Base-by-base conservation (phyloP, 53 echinoderm and acorn worm genomes). In the Patiria pectinifera region DNA sequence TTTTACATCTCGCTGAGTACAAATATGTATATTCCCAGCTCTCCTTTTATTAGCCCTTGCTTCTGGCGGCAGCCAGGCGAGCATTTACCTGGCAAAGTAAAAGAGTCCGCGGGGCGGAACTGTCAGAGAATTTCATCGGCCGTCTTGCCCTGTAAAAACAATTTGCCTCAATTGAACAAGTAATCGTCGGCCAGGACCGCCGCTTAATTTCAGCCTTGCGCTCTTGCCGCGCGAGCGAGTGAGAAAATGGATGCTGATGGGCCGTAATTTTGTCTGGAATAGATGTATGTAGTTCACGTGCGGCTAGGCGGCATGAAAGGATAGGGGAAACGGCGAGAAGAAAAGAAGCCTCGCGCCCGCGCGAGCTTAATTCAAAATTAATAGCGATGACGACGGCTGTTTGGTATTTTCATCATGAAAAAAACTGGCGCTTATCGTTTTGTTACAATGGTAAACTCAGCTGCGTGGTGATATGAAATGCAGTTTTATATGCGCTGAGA, bases 161-260 rank as follows among this genome's bases (percentile, higher is more conserved):
- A 84, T 84, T 84, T 84, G 7, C 63, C 63, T 15, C 63, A 62
- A 84, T 84, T 84, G 84, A 69, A 84, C 84, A 45, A 69, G 84
- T 69, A 69, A 84, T 84, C 84, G 84, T 5, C 69, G 43, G 43
- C 82, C 23, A 59, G 59, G 24, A 58, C 82, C 59, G 23, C 13
- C 82, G 24, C 24, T 59, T 82, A 82, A 82, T 82, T 82, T 59
- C 59, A 82, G 59, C 53, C 82, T 79, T 44, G 46, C 14, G 16
- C 46, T 79, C 79, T 44, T 19, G 15, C 79, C 15, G 79, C 45
- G 47, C 12, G 46, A 79, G 47, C 79, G 45, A 21, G 74, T 79
- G 80, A 45, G 74, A 53, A 82, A 82, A 82, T 82, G 10, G 9
- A 59, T 22, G 11, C 82, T 82, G 82, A 82, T 82, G 82, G 82